Evolutionary conservation across 2,888 invertebrate species (phyloP).

Genomic region (Linnaemya vulpina): DNA sequence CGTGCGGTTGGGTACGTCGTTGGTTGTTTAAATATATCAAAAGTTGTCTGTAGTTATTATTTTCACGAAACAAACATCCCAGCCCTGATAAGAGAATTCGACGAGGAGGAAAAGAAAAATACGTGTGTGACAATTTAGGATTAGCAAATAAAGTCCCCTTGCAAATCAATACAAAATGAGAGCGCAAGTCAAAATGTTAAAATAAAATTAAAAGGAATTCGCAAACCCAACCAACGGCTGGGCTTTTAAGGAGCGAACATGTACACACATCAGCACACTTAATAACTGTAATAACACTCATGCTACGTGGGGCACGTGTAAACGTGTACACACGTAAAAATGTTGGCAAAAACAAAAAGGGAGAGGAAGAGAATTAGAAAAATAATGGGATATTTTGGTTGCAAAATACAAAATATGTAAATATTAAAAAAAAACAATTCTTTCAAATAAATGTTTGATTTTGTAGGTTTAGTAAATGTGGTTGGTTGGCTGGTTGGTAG

Average conservation of each 20-base stretch:
- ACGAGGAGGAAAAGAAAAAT: not conserved
- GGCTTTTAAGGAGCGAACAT: conserved; percentile 13
- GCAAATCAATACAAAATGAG: conserved; percentile 71
- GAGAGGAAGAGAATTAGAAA: not conserved
- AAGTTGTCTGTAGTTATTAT: no score
- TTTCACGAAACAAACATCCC: conserved; percentile 34
- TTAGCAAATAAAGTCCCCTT: conserved; percentile 14
- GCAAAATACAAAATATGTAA: no score
- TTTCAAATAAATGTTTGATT: conserved; percentile 4
- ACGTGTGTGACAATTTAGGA: conserved; percentile 18
- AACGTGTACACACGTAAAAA: not conserved
- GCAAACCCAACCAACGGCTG: conserved; percentile 47
- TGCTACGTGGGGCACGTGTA: not conserved
- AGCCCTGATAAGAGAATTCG: conserved; percentile 51
- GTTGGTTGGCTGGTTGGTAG: conserved; percentile 25
- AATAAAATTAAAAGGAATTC: conserved; percentile 29
- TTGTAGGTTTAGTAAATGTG: conserved; percentile 11
- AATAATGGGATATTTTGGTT: conserved; percentile 55
- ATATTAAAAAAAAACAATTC: not conserved
- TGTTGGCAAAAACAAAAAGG: not conserved
- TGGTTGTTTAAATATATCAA: no score
- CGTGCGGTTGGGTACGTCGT: no score
- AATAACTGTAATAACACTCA: conserved; percentile 28
- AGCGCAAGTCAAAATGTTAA: conserved; percentile 70
- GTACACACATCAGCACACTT: conserved; percentile 12